Conservation (phyloP, 2,113 vertebrate genomes). For the Eudorcas thomsonii region DNA sequence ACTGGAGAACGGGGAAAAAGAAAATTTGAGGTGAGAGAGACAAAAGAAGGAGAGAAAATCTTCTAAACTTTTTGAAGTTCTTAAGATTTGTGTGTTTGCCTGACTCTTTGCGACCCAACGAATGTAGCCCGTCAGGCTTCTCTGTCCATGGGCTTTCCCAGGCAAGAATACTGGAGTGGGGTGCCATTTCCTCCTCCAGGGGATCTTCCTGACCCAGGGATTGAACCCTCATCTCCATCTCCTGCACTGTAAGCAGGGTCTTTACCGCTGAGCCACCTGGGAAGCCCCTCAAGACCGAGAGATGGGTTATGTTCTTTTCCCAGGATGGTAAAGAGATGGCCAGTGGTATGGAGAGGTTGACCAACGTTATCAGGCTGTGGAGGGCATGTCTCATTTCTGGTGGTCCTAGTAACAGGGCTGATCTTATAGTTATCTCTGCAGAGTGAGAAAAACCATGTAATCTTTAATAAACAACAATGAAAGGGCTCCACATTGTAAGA, state of each 20-base stretch:
- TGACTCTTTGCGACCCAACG: accelerated
- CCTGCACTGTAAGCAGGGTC: neutral
- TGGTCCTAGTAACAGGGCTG: neutral
- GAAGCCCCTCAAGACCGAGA: neutral
- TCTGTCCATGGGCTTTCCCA: neutral
- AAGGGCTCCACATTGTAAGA: neutral
- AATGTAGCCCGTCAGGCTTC: neutral
- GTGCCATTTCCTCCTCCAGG: neutral
- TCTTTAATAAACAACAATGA: neutral
- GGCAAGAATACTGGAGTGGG: neutral
- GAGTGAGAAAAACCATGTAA: neutral
- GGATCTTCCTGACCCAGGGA: neutral
- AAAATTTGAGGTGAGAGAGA: neutral
- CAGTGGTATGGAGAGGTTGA: neutral
- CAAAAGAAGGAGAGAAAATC: neutral
- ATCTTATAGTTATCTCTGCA: neutral
- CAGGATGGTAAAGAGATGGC: neutral
- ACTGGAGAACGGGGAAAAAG: neutral
- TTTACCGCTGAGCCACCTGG: neutral
- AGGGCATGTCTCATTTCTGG: neutral
- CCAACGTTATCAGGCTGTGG: accelerated
- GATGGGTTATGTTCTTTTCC: neutral
- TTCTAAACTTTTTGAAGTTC: neutral
- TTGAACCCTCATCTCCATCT: neutral
- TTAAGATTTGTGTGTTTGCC: neutral